phyloP scores from a whole-genome alignment of 2,888 invertebrate species.

The Nycteola revayana region DNA sequence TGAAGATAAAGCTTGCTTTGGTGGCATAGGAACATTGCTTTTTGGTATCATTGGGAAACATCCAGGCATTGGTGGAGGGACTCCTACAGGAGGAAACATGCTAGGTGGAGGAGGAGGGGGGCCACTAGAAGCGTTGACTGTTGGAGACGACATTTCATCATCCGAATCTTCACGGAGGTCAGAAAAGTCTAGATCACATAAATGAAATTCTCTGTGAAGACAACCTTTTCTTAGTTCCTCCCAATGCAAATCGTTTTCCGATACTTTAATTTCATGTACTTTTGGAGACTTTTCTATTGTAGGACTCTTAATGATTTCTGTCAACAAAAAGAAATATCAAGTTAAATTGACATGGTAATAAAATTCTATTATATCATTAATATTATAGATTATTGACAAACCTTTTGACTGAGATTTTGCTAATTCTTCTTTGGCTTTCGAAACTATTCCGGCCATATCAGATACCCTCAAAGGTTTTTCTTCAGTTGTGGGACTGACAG shows the following conservation, averaged over 20 bases:
- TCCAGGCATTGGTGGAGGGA: slow-evolving; percentile 78
- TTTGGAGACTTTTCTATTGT: slow-evolving; percentile 85
- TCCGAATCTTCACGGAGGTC: slow-evolving; percentile 95
- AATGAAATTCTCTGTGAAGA: slow-evolving; percentile 87
- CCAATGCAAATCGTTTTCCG: slow-evolving; percentile 98
- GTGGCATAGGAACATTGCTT: slow-evolving; percentile 60
- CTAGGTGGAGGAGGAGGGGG: slow-evolving; percentile 91
- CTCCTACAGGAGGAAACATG: slow-evolving; percentile 76
- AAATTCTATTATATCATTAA: background rate
- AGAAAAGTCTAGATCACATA: slow-evolving; percentile 98
- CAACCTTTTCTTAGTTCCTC: slow-evolving; percentile 91
- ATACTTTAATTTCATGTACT: slow-evolving; percentile 88
- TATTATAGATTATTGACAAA: slow-evolving; percentile 11
- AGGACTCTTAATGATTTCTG: slow-evolving; percentile 87
- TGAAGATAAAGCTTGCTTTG: slow-evolving; percentile 55
- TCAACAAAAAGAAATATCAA: slow-evolving; percentile 6
- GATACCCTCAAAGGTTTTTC: slow-evolving; percentile 86
- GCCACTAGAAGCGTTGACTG: slow-evolving; percentile 84
- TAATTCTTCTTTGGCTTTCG: slow-evolving; percentile 95
- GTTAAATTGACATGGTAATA: too few species aligned
- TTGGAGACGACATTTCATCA: slow-evolving; percentile 87
- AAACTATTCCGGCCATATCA: slow-evolving; percentile 94
- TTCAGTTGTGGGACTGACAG: slow-evolving; percentile 80
- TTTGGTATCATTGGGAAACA: slow-evolving; percentile 69
- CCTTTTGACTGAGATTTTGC: slow-evolving; percentile 93